phyloP scores from a whole-genome alignment of 2,797 vertebrate species.

The Enteromius thamalakanensis region DNA sequence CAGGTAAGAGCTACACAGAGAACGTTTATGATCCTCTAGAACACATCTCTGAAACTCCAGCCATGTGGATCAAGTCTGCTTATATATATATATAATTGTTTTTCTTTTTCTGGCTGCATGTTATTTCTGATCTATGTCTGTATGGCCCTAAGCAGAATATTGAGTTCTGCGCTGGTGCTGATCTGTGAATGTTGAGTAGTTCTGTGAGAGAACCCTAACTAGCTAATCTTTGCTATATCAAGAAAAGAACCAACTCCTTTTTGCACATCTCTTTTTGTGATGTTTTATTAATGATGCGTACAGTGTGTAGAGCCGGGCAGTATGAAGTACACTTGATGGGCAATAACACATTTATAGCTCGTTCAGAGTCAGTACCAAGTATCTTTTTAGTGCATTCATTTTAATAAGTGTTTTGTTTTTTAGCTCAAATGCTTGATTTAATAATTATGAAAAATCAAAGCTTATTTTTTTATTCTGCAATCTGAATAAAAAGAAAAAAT shows the following conservation, averaged over 20 bases:
- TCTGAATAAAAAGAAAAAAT: background rate
- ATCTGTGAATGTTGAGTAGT: background rate
- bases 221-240: background rate
- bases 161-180: slow-evolving; percentile 1
- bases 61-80: slow-evolving; percentile 8
- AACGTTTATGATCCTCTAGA: slow-evolving; percentile 23
- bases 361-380: background rate
- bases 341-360: background rate
- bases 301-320: background rate
- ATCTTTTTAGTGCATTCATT: background rate
- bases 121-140: slow-evolving; percentile 17
- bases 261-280: background rate
- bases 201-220: background rate
- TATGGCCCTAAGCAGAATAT: background rate
- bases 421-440: background rate
- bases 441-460: background rate
- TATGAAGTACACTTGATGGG: background rate
- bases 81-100: too few relatives aligned
- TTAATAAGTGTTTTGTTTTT: background rate
- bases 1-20: slow-evolving; percentile 61
- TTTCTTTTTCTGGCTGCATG: background rate
- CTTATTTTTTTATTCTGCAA: background rate
- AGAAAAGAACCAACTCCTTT: background rate
- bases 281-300: slow-evolving; percentile 8
- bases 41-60: slow-evolving; percentile 19